phyloP scores from a whole-genome alignment of 1,140 invertebrate genomes.

The Hyphantria cunea region DNA sequence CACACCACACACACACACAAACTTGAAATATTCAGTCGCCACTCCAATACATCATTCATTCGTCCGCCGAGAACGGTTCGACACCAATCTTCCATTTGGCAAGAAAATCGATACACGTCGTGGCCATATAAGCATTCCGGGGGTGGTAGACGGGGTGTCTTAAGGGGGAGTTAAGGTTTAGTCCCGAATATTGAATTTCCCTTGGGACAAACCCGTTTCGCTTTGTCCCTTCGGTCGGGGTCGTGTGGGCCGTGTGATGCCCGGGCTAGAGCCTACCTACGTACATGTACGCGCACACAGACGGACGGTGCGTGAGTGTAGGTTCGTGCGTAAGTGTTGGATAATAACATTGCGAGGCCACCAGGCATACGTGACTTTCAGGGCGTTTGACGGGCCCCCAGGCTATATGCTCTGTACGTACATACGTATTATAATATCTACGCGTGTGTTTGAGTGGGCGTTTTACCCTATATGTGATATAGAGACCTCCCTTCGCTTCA shows the following conservation, averaged over 20 bases:
- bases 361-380: conserved; percentile 74
- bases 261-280: conserved; percentile 61
- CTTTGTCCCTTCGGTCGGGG: conserved; percentile 78
- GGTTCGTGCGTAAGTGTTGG: conserved; percentile 71
- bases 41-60: conserved; percentile 78
- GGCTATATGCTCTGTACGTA: conserved; percentile 50
- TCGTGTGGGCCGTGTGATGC: conserved; percentile 73
- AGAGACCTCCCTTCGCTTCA: conserved; percentile 53
- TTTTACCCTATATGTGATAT: conserved; percentile 57
- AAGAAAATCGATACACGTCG: conserved; percentile 80
- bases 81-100: conserved; percentile 81
- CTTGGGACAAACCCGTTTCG: conserved; percentile 81
- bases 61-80: conserved; percentile 76
- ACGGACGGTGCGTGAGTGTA: conserved; percentile 50
- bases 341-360: conserved; percentile 74
- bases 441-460: conserved; percentile 52
- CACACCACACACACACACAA: conserved; percentile 54
- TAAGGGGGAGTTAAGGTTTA: conserved; percentile 80
- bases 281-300: conserved; percentile 42
- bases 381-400: conserved; percentile 66
- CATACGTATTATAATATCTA: conserved; percentile 42
- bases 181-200: conserved; percentile 82
- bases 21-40: conserved; percentile 75
- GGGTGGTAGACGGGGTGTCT: conserved; percentile 76
- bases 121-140: conserved; percentile 81